These are phyloP conservation scores for Brevimyrus niger DNA, from an alignment of 2,113 vertebrate genomes.

Conservation along the genomic window DNA sequence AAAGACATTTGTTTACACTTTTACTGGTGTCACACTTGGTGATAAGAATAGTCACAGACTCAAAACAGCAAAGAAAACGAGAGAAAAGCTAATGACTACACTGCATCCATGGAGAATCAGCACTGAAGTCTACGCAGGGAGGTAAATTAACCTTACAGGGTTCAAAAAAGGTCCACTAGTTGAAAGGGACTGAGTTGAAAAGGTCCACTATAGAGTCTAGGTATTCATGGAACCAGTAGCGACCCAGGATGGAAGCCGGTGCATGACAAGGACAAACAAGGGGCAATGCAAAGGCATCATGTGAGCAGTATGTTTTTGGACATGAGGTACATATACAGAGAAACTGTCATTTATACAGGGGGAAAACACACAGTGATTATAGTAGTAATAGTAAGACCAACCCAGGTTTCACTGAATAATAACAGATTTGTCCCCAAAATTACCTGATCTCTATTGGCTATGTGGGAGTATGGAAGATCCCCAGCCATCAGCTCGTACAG, in stretches of 20 bases:
- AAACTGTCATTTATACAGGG: not conserved
- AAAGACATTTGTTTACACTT: not conserved
- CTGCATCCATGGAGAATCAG: not conserved
- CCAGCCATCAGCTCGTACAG: slow-evolving; percentile 92
- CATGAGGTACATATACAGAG: not conserved
- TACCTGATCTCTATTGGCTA: slow-evolving; percentile 91
- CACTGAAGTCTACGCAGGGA: too few species aligned
- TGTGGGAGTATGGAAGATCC: slow-evolving; percentile 87
- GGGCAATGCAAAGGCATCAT: not conserved
- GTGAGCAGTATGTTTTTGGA: not conserved
- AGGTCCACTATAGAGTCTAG: not conserved
- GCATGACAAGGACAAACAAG: not conserved
- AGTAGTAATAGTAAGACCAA: not conserved
- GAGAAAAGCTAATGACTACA: not conserved
- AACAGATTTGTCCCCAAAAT: not conserved
- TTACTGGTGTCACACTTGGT: not conserved
- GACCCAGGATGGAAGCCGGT: not conserved
- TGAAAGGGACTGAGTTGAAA: not conserved
- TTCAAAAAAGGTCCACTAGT: not conserved
- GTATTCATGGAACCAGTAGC: not conserved
- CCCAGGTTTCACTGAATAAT: not conserved
- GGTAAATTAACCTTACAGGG: not conserved
- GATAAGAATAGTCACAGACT: not conserved
- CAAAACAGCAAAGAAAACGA: not conserved
- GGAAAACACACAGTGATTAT: not conserved